Base-by-base conservation (phyloP, 2,888 invertebrate genomes). In the Lordiphosa andalusiaca region DNA sequence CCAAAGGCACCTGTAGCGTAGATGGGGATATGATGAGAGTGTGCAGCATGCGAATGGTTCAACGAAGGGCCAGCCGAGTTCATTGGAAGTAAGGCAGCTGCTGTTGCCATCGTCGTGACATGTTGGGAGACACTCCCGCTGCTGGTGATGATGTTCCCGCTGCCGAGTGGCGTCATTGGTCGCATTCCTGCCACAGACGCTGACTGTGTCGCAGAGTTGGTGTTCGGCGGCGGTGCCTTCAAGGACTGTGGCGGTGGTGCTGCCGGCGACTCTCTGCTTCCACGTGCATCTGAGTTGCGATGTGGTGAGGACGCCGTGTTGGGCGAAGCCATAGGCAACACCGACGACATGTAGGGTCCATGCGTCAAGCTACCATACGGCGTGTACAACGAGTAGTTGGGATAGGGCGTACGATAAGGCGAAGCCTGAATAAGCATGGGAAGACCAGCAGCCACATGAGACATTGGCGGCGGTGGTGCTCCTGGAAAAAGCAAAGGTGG, bases 341-440 rank as follows among this genome's bases (percentile, higher is more conserved):
- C 90, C 35, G 92, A 91, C 33, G 92, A 91, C 76, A 94, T 91
- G 81, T 95, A 95, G 39, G 94, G 94, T 83, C 93, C 94, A 89
- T 94, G 93, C 89, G 93, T 93, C 89, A 94, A 93, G 54, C 93
- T 92, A 58, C 94, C 93, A 85, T 95, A 95, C 0, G 95, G 95
- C 10, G 95, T 93, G 86, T 96, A 96, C 65, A 96, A 91, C 7
- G 92, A 67, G 84, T 90, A 89, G 56, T 87, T 87, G 9, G 92
- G 91, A 86, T 90, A 90, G 35, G 87, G 81, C 54, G 87, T 74
- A 41, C 89, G 85, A 64, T 89, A 90, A 35, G 88, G 85, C 37
- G 87, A 77, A 33, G 89, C 82, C 53, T 88, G 88, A 42, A 89
- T 84, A 9, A 90, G 71, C 86, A 88, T 85, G 10, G 80, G 87